Conservation (phyloP, 2,797 vertebrate genomes). For the Phoebastria nigripes region DNA sequence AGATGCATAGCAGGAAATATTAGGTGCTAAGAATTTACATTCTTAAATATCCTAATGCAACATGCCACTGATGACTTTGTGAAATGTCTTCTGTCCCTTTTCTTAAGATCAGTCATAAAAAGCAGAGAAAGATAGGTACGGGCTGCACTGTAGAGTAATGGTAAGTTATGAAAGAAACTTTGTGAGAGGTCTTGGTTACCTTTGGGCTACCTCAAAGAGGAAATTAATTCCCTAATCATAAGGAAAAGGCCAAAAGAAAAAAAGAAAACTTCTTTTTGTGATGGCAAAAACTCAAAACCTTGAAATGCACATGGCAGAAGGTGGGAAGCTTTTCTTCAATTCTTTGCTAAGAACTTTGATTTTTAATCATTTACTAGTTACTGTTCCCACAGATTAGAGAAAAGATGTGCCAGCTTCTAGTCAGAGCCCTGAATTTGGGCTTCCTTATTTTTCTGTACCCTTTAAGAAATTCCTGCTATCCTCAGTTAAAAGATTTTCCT, state of each 20-base stretch:
- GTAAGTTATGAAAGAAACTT: neutral
- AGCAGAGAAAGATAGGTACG: neutral
- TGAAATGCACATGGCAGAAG: neutral
- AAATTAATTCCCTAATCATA: neutral
- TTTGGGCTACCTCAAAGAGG: neutral
- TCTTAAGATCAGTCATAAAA: neutral
- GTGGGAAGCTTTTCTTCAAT: neutral
- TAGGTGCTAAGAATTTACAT: conserved; percentile 52
- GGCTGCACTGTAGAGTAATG: neutral
- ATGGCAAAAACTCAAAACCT: neutral
- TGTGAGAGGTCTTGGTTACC: neutral
- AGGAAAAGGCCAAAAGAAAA: neutral
- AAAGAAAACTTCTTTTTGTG: neutral
- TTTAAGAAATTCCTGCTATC: neutral
- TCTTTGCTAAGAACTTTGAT: neutral
- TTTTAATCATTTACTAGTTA: neutral
- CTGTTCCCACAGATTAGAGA: neutral
- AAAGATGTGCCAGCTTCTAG: neutral
- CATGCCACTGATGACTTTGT: neutral
- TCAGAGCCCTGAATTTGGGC: neutral
- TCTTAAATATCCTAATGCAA: conserved; percentile 25
- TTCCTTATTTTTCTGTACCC: neutral
- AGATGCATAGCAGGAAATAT: conserved; percentile 44
- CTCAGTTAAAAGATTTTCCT: neutral
- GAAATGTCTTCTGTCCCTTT: conserved; percentile 1